Evolutionary conservation across 2,888 invertebrate genomes (phyloP), one percentile per base, ranked within the genome.

Genomic region (Cheilosia variabilis): DNA sequence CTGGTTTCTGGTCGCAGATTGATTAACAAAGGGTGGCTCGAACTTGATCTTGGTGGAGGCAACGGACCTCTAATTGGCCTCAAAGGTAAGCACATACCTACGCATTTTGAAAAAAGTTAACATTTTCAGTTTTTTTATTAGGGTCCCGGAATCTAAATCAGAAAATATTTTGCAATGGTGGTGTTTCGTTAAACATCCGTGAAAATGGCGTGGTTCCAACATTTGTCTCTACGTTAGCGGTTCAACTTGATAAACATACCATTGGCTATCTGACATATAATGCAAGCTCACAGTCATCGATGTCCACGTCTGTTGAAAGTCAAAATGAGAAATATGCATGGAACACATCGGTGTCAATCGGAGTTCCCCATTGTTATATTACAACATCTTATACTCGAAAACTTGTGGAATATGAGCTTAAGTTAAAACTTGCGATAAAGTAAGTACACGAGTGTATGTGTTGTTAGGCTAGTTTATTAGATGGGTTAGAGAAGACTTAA

Each of bases 191-290:
- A 71, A 96, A 97, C 90, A 96, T 97, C 88, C 95, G 96, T 0
- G 94, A 96, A 0, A 94, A 95, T 89, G 97, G 97, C 37, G 94
- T 97, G 31, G 93, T 95, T 78, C 96, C 97, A 0, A 96, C 96
- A 69, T 91, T 97, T 55, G 94, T 96, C 88, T 95, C 97, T 89
- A 96, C 96, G 6, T 92, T 98, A 89, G 97, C 96, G 1, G 95
- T 96, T 90, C 98, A 98, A 91, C 93, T 98, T 84, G 97, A 98
- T 89, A 96, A 96, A 75, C 95, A 97, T 90, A 96, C 97, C 0
- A 95, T 97, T 71, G 98, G 98, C 7, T 97, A 98, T 89, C 92
- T 99, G 45, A 96, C 97, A 0, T 97, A 97, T 90, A 95, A 97
- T 89, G 94, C 94, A 0, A 95, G 95, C 0, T 91, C 93, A 88